Conservation (phyloP, 2,797 vertebrate genomes). For the Urosaurus nigricauda region DNA sequence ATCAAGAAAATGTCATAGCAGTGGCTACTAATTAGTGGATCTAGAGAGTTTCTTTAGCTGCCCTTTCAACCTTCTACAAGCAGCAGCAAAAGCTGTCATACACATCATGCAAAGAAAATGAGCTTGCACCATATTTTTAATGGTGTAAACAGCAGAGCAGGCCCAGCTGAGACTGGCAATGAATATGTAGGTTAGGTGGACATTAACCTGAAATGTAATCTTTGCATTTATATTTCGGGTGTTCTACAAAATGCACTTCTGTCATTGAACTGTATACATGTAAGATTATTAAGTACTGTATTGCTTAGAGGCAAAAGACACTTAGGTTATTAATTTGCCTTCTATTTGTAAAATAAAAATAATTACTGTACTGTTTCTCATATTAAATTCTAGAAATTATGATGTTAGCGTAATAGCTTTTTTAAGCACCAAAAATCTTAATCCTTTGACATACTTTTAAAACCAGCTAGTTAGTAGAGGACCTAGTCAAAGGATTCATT, state of each 20-base stretch:
- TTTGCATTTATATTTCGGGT: slow-evolving; percentile 58
- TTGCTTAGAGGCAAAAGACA: background rate
- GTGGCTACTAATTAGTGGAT: slow-evolving; percentile 87
- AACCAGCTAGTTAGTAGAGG: slow-evolving; percentile 46
- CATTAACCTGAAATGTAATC: slow-evolving; percentile 65
- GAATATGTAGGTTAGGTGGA: slow-evolving; percentile 73
- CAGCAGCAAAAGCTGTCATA: slow-evolving; percentile 79
- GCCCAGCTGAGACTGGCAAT: slow-evolving; percentile 67
- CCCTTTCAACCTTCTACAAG: slow-evolving; percentile 79
- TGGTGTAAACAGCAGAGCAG: slow-evolving; percentile 54
- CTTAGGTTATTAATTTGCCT: background rate
- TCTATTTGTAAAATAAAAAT: slow-evolving; percentile 18
- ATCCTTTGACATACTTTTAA: slow-evolving; percentile 35
- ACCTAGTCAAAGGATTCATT: slow-evolving; percentile 52
- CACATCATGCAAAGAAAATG: slow-evolving; percentile 79
- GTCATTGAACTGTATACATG: background rate
- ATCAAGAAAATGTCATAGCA: slow-evolving; percentile 82
- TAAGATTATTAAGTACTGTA: background rate
- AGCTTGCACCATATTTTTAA: slow-evolving; percentile 62
- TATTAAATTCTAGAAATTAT: slow-evolving; percentile 35
- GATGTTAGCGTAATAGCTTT: slow-evolving; percentile 17
- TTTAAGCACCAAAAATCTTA: slow-evolving; percentile 13
- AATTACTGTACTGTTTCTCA: background rate
- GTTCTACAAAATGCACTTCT: background rate
- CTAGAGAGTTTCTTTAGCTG: slow-evolving; percentile 76